Conservation (phyloP, 1,140 invertebrate species). For the Calycopis cecrops region DNA sequence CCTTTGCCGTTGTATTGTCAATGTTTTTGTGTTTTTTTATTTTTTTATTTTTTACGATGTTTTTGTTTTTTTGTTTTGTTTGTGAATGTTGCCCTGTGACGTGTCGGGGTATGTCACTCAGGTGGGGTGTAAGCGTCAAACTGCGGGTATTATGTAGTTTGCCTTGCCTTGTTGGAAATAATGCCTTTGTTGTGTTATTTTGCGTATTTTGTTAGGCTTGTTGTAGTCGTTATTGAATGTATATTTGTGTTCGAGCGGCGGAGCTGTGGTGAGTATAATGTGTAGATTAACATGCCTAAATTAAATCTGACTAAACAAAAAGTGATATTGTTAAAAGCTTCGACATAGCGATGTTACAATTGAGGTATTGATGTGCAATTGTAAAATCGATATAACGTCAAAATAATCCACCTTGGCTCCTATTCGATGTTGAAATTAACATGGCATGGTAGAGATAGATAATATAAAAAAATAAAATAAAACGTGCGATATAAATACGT, state of each 20-base stretch:
- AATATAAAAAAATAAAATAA: conserved; percentile 36
- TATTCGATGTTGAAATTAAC: conserved; percentile 42
- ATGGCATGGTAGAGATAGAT: conserved; percentile 61
- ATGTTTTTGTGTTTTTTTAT: conserved; percentile 47
- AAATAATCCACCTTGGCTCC: conserved; percentile 58
- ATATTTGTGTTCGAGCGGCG: conserved; percentile 37
- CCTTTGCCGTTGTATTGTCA: conserved; percentile 67
- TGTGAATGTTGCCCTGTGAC: conserved; percentile 57
- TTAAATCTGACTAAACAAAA: conserved; percentile 27
- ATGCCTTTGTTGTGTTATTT: conserved; percentile 65
- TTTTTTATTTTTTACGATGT: conserved; percentile 39
- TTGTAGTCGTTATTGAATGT: conserved; percentile 62
- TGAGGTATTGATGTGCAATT: conserved; percentile 36
- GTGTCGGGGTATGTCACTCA: conserved; percentile 51
- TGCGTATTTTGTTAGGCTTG: conserved; percentile 69
- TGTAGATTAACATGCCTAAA: conserved; percentile 32
- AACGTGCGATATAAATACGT: conserved; percentile 35
- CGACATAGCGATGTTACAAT: conserved; percentile 39
- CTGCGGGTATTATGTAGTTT: conserved; percentile 52
- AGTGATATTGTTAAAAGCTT: conserved; percentile 50
- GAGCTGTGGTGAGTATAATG: conserved; percentile 38
- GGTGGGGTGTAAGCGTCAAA: conserved; percentile 57
- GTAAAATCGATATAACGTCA: conserved; percentile 32
- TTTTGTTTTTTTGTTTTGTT: conserved; percentile 42
- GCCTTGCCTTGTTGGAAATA: conserved; percentile 55